Evolutionary conservation across 2,888 invertebrate species (phyloP).

Genomic region (Blera fallax): DNA sequence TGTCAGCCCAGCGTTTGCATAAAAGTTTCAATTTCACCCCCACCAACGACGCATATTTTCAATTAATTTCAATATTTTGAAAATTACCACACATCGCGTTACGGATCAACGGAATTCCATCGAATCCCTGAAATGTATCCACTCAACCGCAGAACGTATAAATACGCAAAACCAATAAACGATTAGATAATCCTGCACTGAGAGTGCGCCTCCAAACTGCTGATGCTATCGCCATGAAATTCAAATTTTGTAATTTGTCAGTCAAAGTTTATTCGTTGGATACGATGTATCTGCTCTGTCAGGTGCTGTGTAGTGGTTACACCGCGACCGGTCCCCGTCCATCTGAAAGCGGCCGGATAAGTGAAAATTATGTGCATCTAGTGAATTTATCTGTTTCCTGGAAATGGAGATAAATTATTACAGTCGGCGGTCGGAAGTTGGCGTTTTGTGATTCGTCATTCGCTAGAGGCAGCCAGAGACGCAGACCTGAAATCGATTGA

Average conservation of each 20-base stretch:
- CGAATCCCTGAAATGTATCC: background rate
- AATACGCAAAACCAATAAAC: background rate
- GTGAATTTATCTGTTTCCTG: background rate
- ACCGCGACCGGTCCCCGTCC: background rate
- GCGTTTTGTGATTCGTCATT: background rate
- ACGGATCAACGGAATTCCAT: background rate
- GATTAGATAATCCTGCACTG: background rate
- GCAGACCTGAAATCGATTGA: background rate
- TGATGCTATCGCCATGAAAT: background rate
- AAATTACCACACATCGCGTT: background rate
- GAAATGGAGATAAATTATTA: background rate
- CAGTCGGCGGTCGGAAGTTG: background rate
- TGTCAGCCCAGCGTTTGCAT: background rate
- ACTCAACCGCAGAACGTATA: background rate
- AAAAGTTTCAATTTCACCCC: too few relatives aligned
- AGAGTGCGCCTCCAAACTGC: too few relatives aligned
- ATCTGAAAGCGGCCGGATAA: too few relatives aligned
- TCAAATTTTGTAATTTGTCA: conserved; percentile 37
- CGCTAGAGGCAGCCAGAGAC: too few relatives aligned
- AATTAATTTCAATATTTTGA: conserved; percentile 12
- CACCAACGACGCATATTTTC: too few relatives aligned
- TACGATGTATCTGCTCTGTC: background rate
- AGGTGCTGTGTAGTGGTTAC: background rate
- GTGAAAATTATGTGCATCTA: background rate
- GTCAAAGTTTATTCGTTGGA: background rate